Evolutionary conservation across 2,888 invertebrate genomes (phyloP).

Genomic region (Ichneumon xanthorius): DNA sequence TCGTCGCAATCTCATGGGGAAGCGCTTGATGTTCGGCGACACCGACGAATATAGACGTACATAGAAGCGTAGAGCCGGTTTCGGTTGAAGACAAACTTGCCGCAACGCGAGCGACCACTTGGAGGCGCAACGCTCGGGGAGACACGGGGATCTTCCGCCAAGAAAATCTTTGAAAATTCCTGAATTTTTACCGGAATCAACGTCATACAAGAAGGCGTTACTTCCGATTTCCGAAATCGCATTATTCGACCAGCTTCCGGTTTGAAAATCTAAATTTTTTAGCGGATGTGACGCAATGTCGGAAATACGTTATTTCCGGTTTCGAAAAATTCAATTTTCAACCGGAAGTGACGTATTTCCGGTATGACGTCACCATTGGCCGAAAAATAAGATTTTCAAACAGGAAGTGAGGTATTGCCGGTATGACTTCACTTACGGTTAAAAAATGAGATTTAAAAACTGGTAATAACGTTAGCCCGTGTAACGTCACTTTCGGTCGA

Average conservation of each 20-base stretch:
- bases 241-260: background rate
- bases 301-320: too few relatives aligned
- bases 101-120: background rate
- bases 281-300: too few relatives aligned
- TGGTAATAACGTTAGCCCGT: too few relatives aligned
- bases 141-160: background rate
- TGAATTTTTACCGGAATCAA: background rate
- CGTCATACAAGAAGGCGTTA: background rate
- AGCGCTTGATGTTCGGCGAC: slow-evolving; percentile 8
- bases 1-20: slow-evolving; percentile 6
- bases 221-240: background rate
- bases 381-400: too few relatives aligned
- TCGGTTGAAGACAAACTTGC: background rate
- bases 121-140: background rate
- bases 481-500: too few relatives aligned
- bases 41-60: background rate
- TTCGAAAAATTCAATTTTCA: too few relatives aligned
- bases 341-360: background rate
- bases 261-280: too few relatives aligned
- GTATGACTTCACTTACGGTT: too few relatives aligned
- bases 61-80: background rate
- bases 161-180: background rate
- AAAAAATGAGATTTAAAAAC: too few relatives aligned
- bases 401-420: too few relatives aligned
- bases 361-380: too few relatives aligned